Evolutionary conservation across 2,797 vertebrate genomes (phyloP), one percentile per base, ranked within the genome.

Genomic region (Fringilla coelebs): DNA sequence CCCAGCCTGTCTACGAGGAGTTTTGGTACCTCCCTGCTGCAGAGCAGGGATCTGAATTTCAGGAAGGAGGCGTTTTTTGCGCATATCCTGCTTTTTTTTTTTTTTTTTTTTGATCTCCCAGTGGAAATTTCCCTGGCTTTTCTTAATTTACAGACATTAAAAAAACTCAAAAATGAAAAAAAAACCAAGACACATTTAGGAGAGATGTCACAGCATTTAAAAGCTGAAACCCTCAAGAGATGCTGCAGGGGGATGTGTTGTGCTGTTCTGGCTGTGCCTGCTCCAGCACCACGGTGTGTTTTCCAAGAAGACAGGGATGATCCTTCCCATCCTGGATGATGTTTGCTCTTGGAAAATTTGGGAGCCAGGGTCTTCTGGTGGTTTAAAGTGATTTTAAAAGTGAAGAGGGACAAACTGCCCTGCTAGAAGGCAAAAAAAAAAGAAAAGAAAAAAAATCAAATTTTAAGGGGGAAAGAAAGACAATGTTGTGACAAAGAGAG

Each of bases 41-140:
- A 88, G 70, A 93, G 66, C 48, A 31, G 57, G 49, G 89, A 83
- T 60, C 49, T 88, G 76, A 88, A 90, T 86, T 88, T 91, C 5
- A 5, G 62, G 52, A 75, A 93, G 52, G 75, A 62, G 57, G 54
- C 0, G 2, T 60, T 45, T 73, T 70, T 80, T 84, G 48, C 3
- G 2, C 91, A 49, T 57, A 36, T 93, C 80, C 71, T 79, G 29
- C 20, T 1, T 49, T 12, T 24, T 25, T 48, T 65, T 60, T 62
- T 70, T 57, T 25, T 49, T 2, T 52, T 17, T 36, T 48, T 57
- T 34, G 0, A 46, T 71, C 52, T 67, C 58, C 49, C 48, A 19
- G 28, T 82, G 71, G 84, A 92, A 93, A 81, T 87, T 94, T 91
- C 76, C 74, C 28, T 26, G 9, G 25, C 17, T n/a, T 87, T 78